Percentiles rank a stretch among this genome's conserved stretches.
These are phyloP conservation scores for Heterodera schachtii DNA, from an alignment of 1,140 invertebrate genomes.

Conservation along the genomic window DNA sequence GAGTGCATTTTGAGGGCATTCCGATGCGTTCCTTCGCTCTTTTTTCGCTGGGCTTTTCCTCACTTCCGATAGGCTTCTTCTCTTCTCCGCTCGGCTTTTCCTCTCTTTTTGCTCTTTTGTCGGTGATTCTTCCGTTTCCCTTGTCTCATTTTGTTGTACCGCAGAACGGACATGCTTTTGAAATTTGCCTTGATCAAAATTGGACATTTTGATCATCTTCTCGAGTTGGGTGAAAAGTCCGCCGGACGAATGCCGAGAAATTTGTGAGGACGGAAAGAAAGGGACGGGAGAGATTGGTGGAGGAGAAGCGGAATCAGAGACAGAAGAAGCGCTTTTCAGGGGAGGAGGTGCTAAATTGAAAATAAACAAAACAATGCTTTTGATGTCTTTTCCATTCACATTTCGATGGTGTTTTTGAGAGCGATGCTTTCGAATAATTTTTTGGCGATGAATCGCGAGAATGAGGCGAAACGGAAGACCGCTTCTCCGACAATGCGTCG, in stretches of 20 bases:
- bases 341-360: background rate
- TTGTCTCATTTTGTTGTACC: background rate
- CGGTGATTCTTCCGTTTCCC: background rate
- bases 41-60: too few relatives aligned
- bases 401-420: background rate
- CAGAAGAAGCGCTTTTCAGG: background rate
- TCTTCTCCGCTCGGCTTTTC: background rate
- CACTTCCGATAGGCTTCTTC: background rate
- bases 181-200: constrained; percentile 27
- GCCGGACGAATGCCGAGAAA: constrained; percentile 5
- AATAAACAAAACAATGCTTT: too few relatives aligned
- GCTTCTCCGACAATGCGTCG: background rate
- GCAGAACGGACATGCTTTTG: constrained; percentile 7
- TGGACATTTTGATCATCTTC: constrained; percentile 24
- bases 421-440: background rate
- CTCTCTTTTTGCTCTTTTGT: background rate
- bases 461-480: background rate
- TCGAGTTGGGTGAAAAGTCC: constrained; percentile 15
- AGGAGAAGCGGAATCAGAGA: background rate
- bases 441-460: background rate
- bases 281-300: too few relatives aligned
- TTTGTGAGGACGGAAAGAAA: background rate
- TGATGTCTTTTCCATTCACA: background rate
- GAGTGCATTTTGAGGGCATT: background rate
- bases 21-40: too few relatives aligned